Evolutionary conservation across 2,113 vertebrate species (phyloP).

Genomic region (Neolamprologus longior): DNA sequence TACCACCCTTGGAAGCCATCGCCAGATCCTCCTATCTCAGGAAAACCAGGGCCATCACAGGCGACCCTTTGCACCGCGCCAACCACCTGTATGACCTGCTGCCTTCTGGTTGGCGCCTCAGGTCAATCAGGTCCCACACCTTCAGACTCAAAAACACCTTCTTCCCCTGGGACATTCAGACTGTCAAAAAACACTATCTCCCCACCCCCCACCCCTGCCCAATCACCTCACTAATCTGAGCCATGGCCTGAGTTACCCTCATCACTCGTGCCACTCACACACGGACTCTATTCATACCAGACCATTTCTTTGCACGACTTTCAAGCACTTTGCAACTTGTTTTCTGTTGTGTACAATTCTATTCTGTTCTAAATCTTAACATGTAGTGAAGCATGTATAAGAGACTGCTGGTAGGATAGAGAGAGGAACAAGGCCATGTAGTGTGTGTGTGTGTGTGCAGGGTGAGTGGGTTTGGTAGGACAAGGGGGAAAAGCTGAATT

Average conservation of each 20-base stretch:
- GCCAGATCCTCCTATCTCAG: not conserved
- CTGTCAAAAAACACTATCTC: not conserved
- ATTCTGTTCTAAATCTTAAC: not conserved
- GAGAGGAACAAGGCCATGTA: not conserved
- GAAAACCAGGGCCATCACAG: not conserved
- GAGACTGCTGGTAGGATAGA: not conserved
- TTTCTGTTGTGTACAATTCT: not conserved
- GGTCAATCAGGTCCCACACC: not conserved
- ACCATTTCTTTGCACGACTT: not conserved
- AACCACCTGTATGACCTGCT: not conserved
- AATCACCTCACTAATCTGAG: not conserved
- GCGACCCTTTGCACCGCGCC: not conserved
- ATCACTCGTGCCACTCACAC: not conserved
- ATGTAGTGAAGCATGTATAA: not conserved
- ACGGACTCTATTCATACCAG: not conserved
- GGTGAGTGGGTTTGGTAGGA: slow-evolving; percentile 1
- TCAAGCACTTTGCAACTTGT: not conserved
- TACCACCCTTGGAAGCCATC: not conserved
- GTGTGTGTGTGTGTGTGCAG: not conserved
- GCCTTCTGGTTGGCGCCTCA: not conserved
- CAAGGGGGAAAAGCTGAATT: slow-evolving; percentile 41
- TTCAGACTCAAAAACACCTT: not conserved
- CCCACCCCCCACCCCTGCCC: not conserved
- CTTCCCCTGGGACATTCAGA: not conserved
- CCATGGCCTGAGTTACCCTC: not conserved